Evolutionary conservation across 2,113 vertebrate genomes (phyloP), one percentile per base, ranked within the genome.

Genomic region (Ondatra zibethicus): DNA sequence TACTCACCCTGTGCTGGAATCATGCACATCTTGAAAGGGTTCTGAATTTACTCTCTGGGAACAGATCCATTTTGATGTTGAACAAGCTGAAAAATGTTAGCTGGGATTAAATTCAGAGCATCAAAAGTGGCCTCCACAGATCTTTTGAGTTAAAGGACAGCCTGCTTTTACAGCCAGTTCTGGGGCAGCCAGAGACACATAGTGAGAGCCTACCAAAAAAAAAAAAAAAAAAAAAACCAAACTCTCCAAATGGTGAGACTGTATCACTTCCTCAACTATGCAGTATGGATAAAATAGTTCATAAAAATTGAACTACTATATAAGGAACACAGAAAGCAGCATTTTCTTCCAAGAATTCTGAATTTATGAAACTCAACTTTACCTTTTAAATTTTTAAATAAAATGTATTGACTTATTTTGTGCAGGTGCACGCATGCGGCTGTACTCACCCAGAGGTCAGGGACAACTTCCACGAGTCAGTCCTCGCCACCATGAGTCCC

Each of bases 1-100:
- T 95, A 96, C 96, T 98, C 98, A 99, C 99, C 96, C 95, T 96
- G 36, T 63, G 55, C 66, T 94, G 36, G 70, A 86, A 63, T 96
- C 75, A 77, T 36, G 61, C 87, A 95, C 91, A 84, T 2, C 4
- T 95, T 95, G 73, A 76, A 88, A 85, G 21, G 86, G 77, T 36
- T 94, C 95, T 94, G 93, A 92, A 91, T 91, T 97, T 93, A 63
- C 52, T 63, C 77, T 97, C 89, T 93, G 96, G 87, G 52, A 89
- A 89, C 66, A 92, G 76, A 94, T 93, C 95, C 50, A 68, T 77
- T 98, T 92, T 82, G 96, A 95, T 88, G 98, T 92, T 92, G 89
- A 96, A 97, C 70, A 96, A 95, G 93, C 98, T 98, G 96, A 78
- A 98, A 97, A 96, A 36, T 87, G 68, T 80, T 66, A 94, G 65